These are phyloP conservation scores for Sphenopsis melanotis DNA, from an alignment of 2,797 vertebrate genomes.

Conservation along the genomic window DNA sequence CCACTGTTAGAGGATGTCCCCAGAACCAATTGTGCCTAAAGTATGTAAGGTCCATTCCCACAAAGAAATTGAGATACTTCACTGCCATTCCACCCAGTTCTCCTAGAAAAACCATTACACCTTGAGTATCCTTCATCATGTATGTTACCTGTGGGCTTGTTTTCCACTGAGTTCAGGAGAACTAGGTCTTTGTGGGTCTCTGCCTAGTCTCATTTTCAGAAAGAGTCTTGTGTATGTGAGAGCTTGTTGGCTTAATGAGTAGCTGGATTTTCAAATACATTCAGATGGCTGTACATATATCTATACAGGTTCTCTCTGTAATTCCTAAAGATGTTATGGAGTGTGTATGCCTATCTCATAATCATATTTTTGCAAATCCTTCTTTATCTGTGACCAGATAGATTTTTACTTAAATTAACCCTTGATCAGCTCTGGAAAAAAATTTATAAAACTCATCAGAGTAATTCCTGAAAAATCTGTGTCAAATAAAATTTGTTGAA, in stretches of 20 bases:
- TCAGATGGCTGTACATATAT: neutral
- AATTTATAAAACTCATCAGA: neutral
- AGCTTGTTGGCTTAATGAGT: neutral
- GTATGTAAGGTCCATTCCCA: neutral
- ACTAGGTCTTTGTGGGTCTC: neutral
- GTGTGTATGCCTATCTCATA: neutral
- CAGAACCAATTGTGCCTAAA: neutral
- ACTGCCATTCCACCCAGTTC: neutral
- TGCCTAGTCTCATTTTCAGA: neutral
- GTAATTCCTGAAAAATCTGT: neutral
- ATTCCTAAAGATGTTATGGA: neutral
- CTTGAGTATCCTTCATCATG: neutral
- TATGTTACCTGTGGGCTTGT: accelerated
- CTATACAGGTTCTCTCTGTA: neutral
- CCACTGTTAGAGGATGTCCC: neutral
- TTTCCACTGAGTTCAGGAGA: neutral
- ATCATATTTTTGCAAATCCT: neutral
- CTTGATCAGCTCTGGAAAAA: neutral
- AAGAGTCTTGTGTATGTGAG: neutral
- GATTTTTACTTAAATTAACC: neutral
- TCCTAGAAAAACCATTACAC: neutral
- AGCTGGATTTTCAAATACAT: neutral
- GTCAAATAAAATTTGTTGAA: neutral
- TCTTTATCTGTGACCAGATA: neutral
- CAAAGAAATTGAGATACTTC: neutral